Base-by-base conservation (phyloP, 2,113 vertebrate genomes). In the Typhlomys cinereus region DNA sequence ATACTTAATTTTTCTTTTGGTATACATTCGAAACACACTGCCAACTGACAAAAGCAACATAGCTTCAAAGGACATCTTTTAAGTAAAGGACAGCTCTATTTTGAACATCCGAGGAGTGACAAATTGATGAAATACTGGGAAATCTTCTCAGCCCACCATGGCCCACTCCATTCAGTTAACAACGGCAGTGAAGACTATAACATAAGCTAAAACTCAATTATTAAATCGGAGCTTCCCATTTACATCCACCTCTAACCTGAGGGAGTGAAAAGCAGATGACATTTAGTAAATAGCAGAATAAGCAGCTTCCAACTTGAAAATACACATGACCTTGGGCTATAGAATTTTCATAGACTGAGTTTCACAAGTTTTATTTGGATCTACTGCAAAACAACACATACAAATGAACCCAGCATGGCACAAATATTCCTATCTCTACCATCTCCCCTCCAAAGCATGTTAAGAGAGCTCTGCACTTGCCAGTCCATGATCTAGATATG, bases 91-190 rank as follows among this genome's bases (percentile, higher is more conserved):
- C 75, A 95, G 91, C 17, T 12, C 87, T 62, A 36, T 84, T 88
- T 64, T 88, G 83, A 94, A 95, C 96, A 95, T 83, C 27, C 10
- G 1, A 97, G 96, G 96, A 87, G 89, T 96, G 97, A 96, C 97
- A 96, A 59, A 25, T 86, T 89, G 84, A 87, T 92, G 93, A 95
- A 97, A 98, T 70, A 95, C 87, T n/a, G 44, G 97, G 85, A 52
- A 66, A 78, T 96, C 96, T 95, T 80, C 94, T 91, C 89, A 96
- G 46, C 93, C 96, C 85, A 95, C 70, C 9, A 93, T 94, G 93
- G 50, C 90, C 93, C 82, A 74, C 85, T 96, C 67, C 67, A 66
- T 96, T 94, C 97, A 96, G 93, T 95, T 94, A 95, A 95, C 27
- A 31, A 70, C 88, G 96, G 90, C 83, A 93, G 91, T 61, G 93